Conservation (phyloP, 2,113 vertebrate genomes). For the Cyanoramphus novaezelandiae region DNA sequence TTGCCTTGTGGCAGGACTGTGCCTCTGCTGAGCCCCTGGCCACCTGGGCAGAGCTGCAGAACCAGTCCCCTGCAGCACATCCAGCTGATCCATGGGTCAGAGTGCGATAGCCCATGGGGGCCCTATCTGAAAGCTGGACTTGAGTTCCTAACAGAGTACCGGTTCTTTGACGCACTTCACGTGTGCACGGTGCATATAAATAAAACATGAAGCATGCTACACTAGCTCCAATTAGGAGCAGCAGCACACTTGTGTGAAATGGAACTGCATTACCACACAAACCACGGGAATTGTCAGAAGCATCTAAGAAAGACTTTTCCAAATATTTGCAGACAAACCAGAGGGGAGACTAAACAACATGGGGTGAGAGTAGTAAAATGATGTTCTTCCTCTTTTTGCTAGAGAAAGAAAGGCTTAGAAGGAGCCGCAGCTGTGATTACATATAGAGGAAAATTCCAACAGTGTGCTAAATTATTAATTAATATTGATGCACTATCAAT, state of each 20-base stretch:
- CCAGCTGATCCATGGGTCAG: accelerated
- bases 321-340: constrained; percentile 17
- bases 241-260: neutral
- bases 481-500: constrained; percentile 65
- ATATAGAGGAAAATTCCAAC: constrained; percentile 55
- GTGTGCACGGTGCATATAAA: neutral
- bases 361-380: neutral
- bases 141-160: neutral
- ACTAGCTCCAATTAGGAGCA: neutral
- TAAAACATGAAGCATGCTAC: neutral
- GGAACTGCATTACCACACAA: neutral
- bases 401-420: neutral
- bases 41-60: neutral
- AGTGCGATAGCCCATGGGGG: neutral
- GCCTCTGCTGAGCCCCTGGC: neutral
- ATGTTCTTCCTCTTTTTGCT: neutral
- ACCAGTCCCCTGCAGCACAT: neutral
- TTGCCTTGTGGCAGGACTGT: neutral
- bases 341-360: neutral
- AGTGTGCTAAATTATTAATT: constrained; percentile 74
- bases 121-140: neutral
- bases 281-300: neutral
- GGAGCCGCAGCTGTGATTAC: constrained; percentile 66
- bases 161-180: neutral
- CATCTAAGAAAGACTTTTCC: neutral